Base-by-base conservation (phyloP, 2,113 vertebrate species). In the Urocitellus parryii region DNA sequence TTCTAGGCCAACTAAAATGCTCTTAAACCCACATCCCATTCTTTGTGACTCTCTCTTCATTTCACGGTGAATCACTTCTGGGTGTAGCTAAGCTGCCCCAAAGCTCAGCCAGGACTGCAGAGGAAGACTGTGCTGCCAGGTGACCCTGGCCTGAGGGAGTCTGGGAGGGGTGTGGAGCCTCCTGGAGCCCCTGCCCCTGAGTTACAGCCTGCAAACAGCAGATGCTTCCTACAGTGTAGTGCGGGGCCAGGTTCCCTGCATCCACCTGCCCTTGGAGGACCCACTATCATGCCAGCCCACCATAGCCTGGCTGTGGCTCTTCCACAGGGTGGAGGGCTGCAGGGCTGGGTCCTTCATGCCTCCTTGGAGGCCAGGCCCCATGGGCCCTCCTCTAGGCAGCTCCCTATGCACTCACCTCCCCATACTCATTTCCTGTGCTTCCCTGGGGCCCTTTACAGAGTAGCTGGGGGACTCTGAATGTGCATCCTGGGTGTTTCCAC, bases 1-100 rank as follows among this genome's bases (percentile, higher is more conserved):
- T 96, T 37, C 5, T 94, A 89, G 93, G 98, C 97, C 97, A 96
- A 67, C 98, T 95, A 98, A 97, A 97, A 97, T 97, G 96, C 95
- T 98, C 98, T 94, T 95, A 96, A 98, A 95, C 96, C 98, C 94
- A 94, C 20, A 98, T 92, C 96, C 97, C 97, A 79, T 90, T 96
- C 87, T 91, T 39, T 37, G 42, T 32, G 81, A 72, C 20, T 73
- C 32, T 72, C 45, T 88, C 97, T 94, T 95, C 61, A 84, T 32
- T 63, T 76, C 68, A 76, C 0, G 0, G 80, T 72, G 83, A 85
- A 58, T 92, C 80, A 78, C 29, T 80, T 78, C 79, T 90, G 82
- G 67, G 70, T 85, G 27, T 56, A 58, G 74, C 92, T 16, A 10
- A 74, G 37, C 42, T 27, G 8, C 11, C 25, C 18, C 34, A n/a